A percentile compares a stretch with the other conserved stretches of the same genome.
phyloP scores from a whole-genome alignment of 2,113 vertebrate species.

The Mormyrus iriodes region DNA sequence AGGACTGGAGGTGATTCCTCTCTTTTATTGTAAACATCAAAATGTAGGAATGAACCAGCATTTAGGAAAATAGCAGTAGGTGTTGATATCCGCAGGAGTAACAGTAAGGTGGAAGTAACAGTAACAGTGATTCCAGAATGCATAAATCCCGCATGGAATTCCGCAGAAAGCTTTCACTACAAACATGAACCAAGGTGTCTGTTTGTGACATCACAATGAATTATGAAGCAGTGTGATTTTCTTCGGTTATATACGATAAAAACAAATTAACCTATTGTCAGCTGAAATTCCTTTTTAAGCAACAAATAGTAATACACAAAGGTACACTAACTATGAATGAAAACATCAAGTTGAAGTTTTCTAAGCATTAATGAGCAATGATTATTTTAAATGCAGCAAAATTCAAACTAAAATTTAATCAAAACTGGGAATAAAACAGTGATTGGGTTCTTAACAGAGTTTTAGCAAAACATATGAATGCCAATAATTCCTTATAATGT shows the following conservation, averaged over 20 bases:
- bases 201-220: not conserved
- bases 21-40: not conserved
- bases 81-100: not conserved
- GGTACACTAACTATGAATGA: constrained; percentile 14
- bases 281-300: constrained; percentile 14
- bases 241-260: not conserved
- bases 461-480: constrained; percentile 68
- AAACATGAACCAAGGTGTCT: not conserved
- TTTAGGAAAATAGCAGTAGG: not conserved
- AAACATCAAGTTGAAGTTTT: constrained; percentile 29
- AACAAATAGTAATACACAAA: constrained; percentile 30
- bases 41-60: not conserved
- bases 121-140: not conserved
- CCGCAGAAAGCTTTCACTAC: not conserved
- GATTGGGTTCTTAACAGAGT: constrained; percentile 64
- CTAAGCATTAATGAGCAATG: constrained; percentile 49
- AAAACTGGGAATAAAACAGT: constrained; percentile 58
- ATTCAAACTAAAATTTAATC: constrained; percentile 66
- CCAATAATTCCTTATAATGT: constrained; percentile 44
- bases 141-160: not conserved
- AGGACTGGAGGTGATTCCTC: not conserved
- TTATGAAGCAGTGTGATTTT: not conserved
- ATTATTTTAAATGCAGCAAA: constrained; percentile 59
- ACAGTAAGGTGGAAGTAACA: no score
- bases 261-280: not conserved